These are phyloP conservation scores for Aplocera efformata DNA, from an alignment of 2,888 invertebrate species.

Conservation along the genomic window DNA sequence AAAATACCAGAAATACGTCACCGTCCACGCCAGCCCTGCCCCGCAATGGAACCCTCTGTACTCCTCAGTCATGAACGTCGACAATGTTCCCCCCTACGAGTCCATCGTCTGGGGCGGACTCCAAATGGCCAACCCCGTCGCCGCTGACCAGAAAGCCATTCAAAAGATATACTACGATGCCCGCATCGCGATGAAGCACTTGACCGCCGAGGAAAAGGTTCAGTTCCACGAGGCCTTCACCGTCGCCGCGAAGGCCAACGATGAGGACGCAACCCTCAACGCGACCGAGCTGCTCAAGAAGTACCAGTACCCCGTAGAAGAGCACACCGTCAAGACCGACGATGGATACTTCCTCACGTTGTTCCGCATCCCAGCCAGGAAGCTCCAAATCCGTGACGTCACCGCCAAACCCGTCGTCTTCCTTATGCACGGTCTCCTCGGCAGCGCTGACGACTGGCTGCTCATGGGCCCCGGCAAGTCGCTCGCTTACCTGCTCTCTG, in stretches of 20 bases:
- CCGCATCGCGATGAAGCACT: constrained; percentile 50
- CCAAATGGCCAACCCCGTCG: constrained; percentile 37
- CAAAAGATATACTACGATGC: constrained; percentile 57
- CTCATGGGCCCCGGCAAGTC: constrained; percentile 81
- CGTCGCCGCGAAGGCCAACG: constrained; percentile 33
- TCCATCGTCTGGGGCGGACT: constrained; percentile 45
- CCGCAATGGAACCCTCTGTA: constrained; percentile 18
- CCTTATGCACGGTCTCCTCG: constrained; percentile 83
- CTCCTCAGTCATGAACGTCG: neutral
- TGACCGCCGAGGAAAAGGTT: constrained; percentile 48
- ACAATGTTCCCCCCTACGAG: neutral
- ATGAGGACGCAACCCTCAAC: constrained; percentile 44
- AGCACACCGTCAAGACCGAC: constrained; percentile 59
- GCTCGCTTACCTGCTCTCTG: constrained; percentile 59
- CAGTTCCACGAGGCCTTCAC: constrained; percentile 47
- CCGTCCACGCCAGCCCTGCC: constrained; percentile 10
- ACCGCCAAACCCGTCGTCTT: constrained; percentile 66
- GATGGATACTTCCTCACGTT: constrained; percentile 69
- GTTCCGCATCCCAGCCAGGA: constrained; percentile 61
- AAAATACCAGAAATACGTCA: constrained; percentile 13
- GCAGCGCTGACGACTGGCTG: constrained; percentile 85
- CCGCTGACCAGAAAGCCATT: constrained; percentile 40
- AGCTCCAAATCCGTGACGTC: constrained; percentile 35
- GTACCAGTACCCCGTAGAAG: constrained; percentile 57
- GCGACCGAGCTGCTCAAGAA: constrained; percentile 58